A percentile compares a stretch with the other conserved stretches of the same genome.
Evolutionary conservation across 2,888 invertebrate genomes (phyloP).

Genomic region (Empis stercorea): DNA sequence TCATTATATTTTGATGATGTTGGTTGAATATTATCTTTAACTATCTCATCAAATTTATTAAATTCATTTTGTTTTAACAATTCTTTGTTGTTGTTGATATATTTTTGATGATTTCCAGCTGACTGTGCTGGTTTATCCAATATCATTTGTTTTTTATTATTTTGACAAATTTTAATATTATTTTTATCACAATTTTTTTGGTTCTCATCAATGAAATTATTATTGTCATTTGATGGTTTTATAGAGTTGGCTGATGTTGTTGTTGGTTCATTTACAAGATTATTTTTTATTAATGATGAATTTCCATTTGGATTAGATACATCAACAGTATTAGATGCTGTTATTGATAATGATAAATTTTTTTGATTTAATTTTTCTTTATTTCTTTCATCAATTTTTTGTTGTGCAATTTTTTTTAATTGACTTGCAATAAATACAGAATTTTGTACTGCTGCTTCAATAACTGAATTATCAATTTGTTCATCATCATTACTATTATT

Average conservation of each 20-base stretch:
- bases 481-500: background rate
- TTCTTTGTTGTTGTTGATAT: background rate
- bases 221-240: background rate
- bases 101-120: background rate
- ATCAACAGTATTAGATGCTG: background rate
- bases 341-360: background rate
- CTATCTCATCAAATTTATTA: too few relatives aligned
- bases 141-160: background rate
- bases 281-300: background rate
- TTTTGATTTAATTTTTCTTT: background rate
- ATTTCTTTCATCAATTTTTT: background rate
- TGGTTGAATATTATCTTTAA: background rate
- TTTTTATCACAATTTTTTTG: background rate
- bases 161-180: background rate
- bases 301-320: background rate
- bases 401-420: background rate
- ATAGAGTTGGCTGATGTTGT: too few relatives aligned
- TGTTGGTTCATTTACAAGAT: background rate
- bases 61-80: background rate
- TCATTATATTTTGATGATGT: background rate
- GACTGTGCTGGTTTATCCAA: background rate
- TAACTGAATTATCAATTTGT: constrained; percentile 1
- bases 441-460: constrained; percentile 5
- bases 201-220: background rate
- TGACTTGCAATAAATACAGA: constrained; percentile 4